Evolutionary conservation across 2,797 vertebrate genomes (phyloP), one percentile per base, ranked within the genome.

Genomic region (Philypnodon macrostomus): DNA sequence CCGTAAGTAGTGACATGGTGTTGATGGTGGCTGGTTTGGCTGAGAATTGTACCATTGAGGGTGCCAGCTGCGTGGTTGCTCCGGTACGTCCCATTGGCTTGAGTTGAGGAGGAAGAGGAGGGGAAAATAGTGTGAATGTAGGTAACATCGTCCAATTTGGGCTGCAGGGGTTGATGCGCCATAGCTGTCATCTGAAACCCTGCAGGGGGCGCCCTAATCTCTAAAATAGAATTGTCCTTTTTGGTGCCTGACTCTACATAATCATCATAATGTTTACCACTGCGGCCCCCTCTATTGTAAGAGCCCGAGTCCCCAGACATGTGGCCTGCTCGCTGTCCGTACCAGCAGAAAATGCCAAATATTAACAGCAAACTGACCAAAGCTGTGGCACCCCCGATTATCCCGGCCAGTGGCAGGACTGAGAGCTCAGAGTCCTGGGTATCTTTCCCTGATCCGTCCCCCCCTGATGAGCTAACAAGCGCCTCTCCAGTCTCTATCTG

Each of bases 101-200:
- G 85, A 63, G 85, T 77, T 11, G 86, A 80, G 42, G 86, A 80
- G 44, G 86, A 83, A 27, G 84, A 85, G 15, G 86, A 93, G 51
- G 95, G 95, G 71, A 95, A 96, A 78, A 97, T 95, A 48, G 95
- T 96, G 72, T 94, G 95, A 50, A 97, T 92, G 13, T 94, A 95
- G 65, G 90, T 91, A 65, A 91, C 89, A 51, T 96, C 94, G 79
- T 95, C 94, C 53, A 83, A 85, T 64, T 93, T 93, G 1, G 92
- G 91, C 65, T 90, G 89, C 56, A 91, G 76, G 19, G 90, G 75
- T 73, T 90, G 90, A 64, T 90, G 87, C 63, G 93, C 90, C 86
- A 96, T 88, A 47, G 94, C 91, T 36, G 93, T 91, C 93, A 95
- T 97, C 76, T 94, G 93, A 58, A 97, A 90, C 47, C 93, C 93